Base-by-base conservation (phyloP, 2,888 invertebrate genomes). In the Drosophila parthenogenetica region DNA sequence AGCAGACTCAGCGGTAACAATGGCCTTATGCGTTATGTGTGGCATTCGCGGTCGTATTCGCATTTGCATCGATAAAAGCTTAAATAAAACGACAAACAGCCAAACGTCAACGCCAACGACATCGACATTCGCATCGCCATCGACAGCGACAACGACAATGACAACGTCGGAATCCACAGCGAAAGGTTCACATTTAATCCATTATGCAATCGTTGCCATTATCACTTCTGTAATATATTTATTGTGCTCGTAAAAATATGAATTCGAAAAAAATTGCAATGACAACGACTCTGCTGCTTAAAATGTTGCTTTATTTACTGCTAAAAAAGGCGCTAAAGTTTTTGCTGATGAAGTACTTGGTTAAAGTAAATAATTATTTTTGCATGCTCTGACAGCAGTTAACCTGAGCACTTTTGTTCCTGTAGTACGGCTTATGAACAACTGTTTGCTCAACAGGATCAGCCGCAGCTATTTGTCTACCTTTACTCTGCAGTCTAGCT, bases 161-260 rank as follows among this genome's bases (percentile, higher is more conserved):
- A 45, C 29, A 54, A 35, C 35, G 35, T 5, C 32, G 32, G 25
- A 39, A 53, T 22, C 17, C 17, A 37, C 29, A 19, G 14, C 8
- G 1, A n/a, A 29, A 58, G 72, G 58, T 45, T 54, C 50, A 19
- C 43, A 53, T 72, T 84, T 84, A 84, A 85, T 85, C 87, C 80
- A 74, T 82, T 85, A 79, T 79, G 79, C 85, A 80, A 85, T 79
- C 79, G 75, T 62, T 63, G 77, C 81, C 78, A 85, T 85, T 85
- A 85, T 85, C 82, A 82, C 73, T 75, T 62, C 67, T 73, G 76
- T 73, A 82, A 82, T 73, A 74, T 84, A 81, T 82, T 81, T 85
- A 78, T 82, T 69, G 73, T 45, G 45, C 16, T 40, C 64, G 49
- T 57, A 61, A 66, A 68, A 62, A 49, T 65, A 70, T 75, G 48